Base-by-base conservation (phyloP, 2,797 vertebrate genomes). In the Vespertilio murinus region DNA sequence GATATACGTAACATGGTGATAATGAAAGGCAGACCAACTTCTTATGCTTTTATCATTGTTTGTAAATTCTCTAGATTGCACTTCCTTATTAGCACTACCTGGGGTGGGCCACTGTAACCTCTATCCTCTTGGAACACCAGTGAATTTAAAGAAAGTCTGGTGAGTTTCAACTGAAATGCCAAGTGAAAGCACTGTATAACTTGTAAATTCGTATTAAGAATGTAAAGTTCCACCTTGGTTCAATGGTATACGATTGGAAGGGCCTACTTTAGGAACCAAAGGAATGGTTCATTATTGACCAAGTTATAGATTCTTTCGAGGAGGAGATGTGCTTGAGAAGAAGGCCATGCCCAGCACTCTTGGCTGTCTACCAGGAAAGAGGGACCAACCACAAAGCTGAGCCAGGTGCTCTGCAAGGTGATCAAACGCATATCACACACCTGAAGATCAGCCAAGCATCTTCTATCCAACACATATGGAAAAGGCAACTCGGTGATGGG, bases 401-500 rank as follows among this genome's bases (percentile, higher is more conserved):
- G 1, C 6, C 35, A 67, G n/a, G 42, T 45, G 3, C 20, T 56
- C 17, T 64, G 18, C 6, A 64, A 54, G 4, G 6, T 22, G 20
- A 65, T 42, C 40, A 86, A 52, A 89, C 12, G 30, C 30, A 45
- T 40, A 65, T 61, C n/a, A 64, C 59, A 56, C 11, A 59, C 38
- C 6, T 52, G 22, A 78, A 56, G 22, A 85, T 59, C 9, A 87
- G 4, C 54, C 22, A 5, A 79, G 23, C 40, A n/a, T 84, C 45
- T 40, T 75, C 74, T 93, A 40, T 45, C 47, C 3, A 94, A 49
- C 13, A 45, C 33, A 70, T 93, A 56, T 80, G 30, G 33, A 85
- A 90, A 93, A 90, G 38, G 25, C 45, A 88, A 77, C 23, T 86
- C 54, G 45, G 65, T 42, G 42, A 94, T 35, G 12, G 86, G 89